Evolutionary conservation across 2,888 invertebrate species (phyloP).

Genomic region (Galerucella calmariensis): DNA sequence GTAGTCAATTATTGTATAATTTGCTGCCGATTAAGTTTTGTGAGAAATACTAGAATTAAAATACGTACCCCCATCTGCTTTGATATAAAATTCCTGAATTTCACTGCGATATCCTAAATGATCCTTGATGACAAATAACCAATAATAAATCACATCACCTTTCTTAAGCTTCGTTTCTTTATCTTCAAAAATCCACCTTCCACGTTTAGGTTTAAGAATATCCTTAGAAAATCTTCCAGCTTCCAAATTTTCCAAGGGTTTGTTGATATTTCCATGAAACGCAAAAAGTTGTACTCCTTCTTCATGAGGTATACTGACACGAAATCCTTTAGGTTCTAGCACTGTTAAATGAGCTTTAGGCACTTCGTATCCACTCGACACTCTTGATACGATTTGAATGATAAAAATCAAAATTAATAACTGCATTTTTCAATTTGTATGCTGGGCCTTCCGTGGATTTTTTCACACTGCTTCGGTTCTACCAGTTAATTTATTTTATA

Average conservation of each 20-base stretch:
- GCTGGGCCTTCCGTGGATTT: slow-evolving; percentile 5
- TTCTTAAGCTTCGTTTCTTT: slow-evolving; percentile 66
- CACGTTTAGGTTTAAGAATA: slow-evolving; percentile 71
- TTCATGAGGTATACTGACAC: slow-evolving; percentile 69
- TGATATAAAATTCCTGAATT: slow-evolving; percentile 54
- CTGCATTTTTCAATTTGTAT: slow-evolving; percentile 5
- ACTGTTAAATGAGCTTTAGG: slow-evolving; percentile 71
- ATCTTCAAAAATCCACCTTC: slow-evolving; percentile 76
- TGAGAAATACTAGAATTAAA: no score
- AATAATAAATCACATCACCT: slow-evolving; percentile 79
- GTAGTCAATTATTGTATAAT: no score
- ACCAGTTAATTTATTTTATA: slow-evolving; percentile 23
- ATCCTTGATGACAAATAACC: slow-evolving; percentile 73
- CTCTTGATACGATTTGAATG: slow-evolving; percentile 23
- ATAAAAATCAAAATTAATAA: slow-evolving; percentile 6
- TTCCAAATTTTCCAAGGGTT: slow-evolving; percentile 77
- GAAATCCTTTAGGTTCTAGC: slow-evolving; percentile 70
- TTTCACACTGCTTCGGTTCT: not conserved
- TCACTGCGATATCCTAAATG: slow-evolving; percentile 74
- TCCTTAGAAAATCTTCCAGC: slow-evolving; percentile 74
- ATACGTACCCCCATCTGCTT: not conserved
- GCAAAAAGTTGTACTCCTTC: slow-evolving; percentile 79
- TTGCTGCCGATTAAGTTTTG: no score
- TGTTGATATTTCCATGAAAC: slow-evolving; percentile 80
- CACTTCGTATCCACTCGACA: slow-evolving; percentile 58